Evolutionary conservation across 2,113 vertebrate genomes (phyloP), one percentile per base, ranked within the genome.

Genomic region (Pygoscelis adeliae): DNA sequence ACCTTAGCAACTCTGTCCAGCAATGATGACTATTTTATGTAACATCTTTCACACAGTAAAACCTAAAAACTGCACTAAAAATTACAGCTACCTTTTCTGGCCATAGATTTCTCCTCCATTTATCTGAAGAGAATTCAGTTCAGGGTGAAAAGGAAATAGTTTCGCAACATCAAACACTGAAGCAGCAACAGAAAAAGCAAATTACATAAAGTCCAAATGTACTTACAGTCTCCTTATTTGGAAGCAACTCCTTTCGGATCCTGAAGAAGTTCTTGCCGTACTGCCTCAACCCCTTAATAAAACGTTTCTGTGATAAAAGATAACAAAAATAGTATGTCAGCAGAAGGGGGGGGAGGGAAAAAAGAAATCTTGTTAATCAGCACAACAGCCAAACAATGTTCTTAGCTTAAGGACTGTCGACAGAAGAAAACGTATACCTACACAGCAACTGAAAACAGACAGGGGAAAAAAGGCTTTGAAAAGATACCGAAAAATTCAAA

Each of bases 191-290:
- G 55, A 15, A 49, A 96, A 93, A 32, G 67, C 96, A 69, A 98
- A 98, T 98, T 97, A 97, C 95, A 96, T 97, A 87, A 98, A 98
- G 97, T 97, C 84, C 52, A 20, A 80, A 50, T 94, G 96, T 88
- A 97, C 97, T 97, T 16, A 97, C 97, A 2, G 97, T 97, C 92
- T 97, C 97, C 95, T 97, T 97, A 92, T 94, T 97, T 73, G 96
- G 97, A 62, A 97, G 96, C 80, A 98, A 94, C 95, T 97, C 99
- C 98, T 99, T 99, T 94, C 99, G 98, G 98, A 99, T 99, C 98
- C 99, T 98, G 98, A 99, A 99, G 99, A 99, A 99, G 99, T 99
- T 99, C 98, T 99, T 99, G 96, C 99, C 99, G 95, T 99, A 99
- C 97, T 99, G 99, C 97, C 99, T 97, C 96, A 99, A 98, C 26